Evolutionary conservation across 1,140 invertebrate genomes (phyloP).

Genomic region (Dendrolimus kikuchii): DNA sequence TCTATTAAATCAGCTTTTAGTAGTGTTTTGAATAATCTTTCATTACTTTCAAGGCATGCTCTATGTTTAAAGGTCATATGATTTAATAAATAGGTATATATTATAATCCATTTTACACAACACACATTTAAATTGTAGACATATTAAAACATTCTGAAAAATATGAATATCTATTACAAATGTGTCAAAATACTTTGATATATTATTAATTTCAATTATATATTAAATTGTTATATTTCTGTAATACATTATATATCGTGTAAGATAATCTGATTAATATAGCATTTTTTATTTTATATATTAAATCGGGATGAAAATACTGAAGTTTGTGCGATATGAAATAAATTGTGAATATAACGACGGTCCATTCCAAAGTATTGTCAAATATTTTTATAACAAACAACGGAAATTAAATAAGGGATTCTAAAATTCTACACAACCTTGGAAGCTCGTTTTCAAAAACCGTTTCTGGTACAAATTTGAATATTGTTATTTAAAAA

Average conservation of each 20-base stretch:
- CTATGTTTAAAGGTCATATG: too few relatives aligned
- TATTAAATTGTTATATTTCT: too few relatives aligned
- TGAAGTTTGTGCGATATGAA: constrained; percentile 50
- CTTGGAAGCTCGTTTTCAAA: constrained; percentile 45
- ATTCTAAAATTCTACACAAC: constrained; percentile 53
- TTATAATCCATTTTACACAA: constrained; percentile 58
- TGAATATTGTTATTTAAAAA: constrained; percentile 1
- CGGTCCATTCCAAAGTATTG: constrained; percentile 64
- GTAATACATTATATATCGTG: too few relatives aligned
- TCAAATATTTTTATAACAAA: constrained; percentile 41
- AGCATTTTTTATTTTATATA: too few relatives aligned
- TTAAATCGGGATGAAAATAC: too few relatives aligned
- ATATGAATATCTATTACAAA: constrained; percentile 46
- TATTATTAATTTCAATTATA: constrained; percentile 40
- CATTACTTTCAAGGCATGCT: too few relatives aligned
- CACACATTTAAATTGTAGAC: constrained; percentile 61
- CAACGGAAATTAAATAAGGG: constrained; percentile 34
- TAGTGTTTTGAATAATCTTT: too few relatives aligned
- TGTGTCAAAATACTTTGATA: constrained; percentile 43
- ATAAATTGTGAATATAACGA: constrained; percentile 34
- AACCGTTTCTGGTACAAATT: too few relatives aligned
- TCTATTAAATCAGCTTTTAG: too few relatives aligned
- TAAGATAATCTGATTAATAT: too few relatives aligned
- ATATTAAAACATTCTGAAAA: constrained; percentile 54
- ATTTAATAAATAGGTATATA: constrained; percentile 15